Evolutionary conservation across 2,888 invertebrate genomes (phyloP).

Genomic region (Nomada ruficornis): DNA sequence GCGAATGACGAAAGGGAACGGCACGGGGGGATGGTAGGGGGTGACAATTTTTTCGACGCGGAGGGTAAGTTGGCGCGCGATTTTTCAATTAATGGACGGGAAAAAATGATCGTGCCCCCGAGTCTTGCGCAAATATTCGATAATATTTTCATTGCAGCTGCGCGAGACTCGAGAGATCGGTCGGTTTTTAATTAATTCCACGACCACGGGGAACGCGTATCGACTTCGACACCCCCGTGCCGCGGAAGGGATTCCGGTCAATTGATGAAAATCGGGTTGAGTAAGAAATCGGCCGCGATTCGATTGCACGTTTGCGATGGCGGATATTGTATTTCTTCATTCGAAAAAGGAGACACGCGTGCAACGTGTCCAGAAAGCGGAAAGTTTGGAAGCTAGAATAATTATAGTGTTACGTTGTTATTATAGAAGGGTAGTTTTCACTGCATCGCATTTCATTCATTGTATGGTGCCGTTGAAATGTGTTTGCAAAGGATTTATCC

Average conservation of each 20-base stretch:
- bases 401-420: no score
- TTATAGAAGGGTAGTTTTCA: no score
- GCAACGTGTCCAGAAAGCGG: no score
- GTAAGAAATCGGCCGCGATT: slow-evolving; percentile 4
- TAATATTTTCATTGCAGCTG: slow-evolving; percentile 55
- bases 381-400: no score
- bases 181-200: slow-evolving; percentile 52
- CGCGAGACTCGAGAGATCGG: slow-evolving; percentile 40
- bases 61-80: slow-evolving; percentile 31
- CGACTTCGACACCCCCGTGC: slow-evolving; percentile 23
- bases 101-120: slow-evolving; percentile 52
- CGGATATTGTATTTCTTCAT: no score
- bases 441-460: no score
- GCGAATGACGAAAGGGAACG: background rate
- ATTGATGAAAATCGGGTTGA: slow-evolving; percentile 23
- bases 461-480: no score
- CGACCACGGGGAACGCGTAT: slow-evolving; percentile 18
- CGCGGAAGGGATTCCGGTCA: slow-evolving; percentile 4
- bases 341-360: background rate
- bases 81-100: slow-evolving; percentile 56
- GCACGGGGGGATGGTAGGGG: background rate
- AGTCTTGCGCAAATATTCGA: slow-evolving; percentile 58
- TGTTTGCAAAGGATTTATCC: no score
- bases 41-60: slow-evolving; percentile 36
- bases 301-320: no score